Evolutionary conservation across 2,797 vertebrate genomes (phyloP).

Genomic region (Propithecus deckenii): DNA sequence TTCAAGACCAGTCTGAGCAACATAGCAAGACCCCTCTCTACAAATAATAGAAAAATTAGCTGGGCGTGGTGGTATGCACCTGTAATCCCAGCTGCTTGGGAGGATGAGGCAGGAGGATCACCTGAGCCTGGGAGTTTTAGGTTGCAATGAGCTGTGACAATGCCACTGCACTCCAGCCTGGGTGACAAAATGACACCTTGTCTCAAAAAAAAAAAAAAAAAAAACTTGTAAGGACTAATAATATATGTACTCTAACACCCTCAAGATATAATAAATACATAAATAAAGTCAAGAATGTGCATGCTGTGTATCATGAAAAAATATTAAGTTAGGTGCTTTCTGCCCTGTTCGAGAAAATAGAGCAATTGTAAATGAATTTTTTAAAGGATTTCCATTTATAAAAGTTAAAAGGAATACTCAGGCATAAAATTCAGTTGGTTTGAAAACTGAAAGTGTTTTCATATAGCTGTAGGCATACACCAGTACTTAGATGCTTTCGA

Average conservation of each 20-base stretch:
- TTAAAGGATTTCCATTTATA: conserved; percentile 8
- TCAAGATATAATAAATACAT: neutral
- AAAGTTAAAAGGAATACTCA: conserved; percentile 4
- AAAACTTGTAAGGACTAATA: neutral
- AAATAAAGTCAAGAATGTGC: neutral
- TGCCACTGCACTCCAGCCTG: neutral
- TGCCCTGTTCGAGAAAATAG: neutral
- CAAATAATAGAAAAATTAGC: too few relatives aligned
- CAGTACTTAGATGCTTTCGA: neutral
- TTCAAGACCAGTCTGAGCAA: too few relatives aligned
- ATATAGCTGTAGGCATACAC: neutral
- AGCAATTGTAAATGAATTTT: neutral
- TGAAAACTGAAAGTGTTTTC: conserved; percentile 46
- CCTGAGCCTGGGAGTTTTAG: neutral
- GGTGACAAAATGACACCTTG: neutral
- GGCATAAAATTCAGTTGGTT: conserved; percentile 2
- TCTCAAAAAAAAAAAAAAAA: neutral
- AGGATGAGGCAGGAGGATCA: neutral
- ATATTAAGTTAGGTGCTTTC: neutral
- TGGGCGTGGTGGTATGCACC: neutral
- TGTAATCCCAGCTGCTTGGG: neutral
- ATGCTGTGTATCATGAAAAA: neutral
- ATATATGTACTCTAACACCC: neutral
- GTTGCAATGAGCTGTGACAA: neutral
- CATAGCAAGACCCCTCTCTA: too few relatives aligned